These are phyloP conservation scores for Barnardius zonarius DNA, from an alignment of 2,113 vertebrate species.

Conservation along the genomic window DNA sequence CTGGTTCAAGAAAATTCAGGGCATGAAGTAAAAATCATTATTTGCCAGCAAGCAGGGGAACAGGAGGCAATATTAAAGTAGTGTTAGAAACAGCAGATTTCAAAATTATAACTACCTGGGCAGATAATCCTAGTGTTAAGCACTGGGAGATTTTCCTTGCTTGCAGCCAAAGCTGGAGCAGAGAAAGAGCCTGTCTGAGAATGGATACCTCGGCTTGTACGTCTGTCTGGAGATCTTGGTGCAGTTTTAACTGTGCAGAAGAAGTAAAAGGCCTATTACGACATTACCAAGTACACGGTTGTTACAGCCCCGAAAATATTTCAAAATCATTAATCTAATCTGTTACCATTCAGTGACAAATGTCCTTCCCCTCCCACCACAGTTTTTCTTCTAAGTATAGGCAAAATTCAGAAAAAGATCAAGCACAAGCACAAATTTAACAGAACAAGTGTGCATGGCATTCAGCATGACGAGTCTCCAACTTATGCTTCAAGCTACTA, in stretches of 20 bases:
- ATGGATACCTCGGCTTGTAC: slow-evolving; percentile 80
- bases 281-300: not conserved
- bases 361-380: not conserved
- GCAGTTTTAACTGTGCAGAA: slow-evolving; percentile 74
- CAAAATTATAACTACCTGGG: slow-evolving; percentile 79
- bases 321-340: not conserved
- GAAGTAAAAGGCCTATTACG: not conserved
- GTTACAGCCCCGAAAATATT: not conserved
- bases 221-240: slow-evolving; percentile 84
- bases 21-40: not conserved
- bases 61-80: not conserved
- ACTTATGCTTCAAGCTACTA: not conserved
- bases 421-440: not conserved
- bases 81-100: not conserved
- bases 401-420: not conserved
- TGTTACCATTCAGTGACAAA: not conserved
- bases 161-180: slow-evolving; percentile 82
- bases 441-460: not conserved
- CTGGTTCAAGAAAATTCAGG: not conserved
- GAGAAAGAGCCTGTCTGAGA: slow-evolving; percentile 83
- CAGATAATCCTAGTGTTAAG: slow-evolving; percentile 98
- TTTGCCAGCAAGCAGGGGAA: not conserved
- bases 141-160: slow-evolving; percentile 96
- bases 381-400: not conserved
- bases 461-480: not conserved